Percentiles rank a stretch among this genome's conserved stretches.
These are phyloP conservation scores for Ypsolopha scabrella DNA, from an alignment of 2,888 invertebrate species.

Conservation along the genomic window DNA sequence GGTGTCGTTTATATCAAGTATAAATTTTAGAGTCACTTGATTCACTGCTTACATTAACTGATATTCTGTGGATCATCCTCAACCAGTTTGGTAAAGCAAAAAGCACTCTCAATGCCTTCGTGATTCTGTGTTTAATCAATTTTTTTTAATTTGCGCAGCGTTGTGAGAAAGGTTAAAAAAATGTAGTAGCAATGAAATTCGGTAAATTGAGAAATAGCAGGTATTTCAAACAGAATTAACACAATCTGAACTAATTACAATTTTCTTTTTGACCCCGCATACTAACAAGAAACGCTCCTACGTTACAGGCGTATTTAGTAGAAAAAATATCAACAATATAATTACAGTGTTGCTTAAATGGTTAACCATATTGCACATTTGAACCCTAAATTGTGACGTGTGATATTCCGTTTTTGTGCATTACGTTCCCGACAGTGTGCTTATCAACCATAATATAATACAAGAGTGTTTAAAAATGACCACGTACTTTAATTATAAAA, in stretches of 20 bases:
- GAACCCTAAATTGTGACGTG: not conserved
- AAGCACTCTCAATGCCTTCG: too few species aligned
- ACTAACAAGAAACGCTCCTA: not conserved
- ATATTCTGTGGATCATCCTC: too few species aligned
- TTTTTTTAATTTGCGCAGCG: too few species aligned
- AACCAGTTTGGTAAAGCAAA: too few species aligned
- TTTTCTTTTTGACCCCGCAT: not conserved
- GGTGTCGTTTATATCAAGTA: too few species aligned
- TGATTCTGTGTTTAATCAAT: too few species aligned
- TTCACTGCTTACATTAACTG: too few species aligned
- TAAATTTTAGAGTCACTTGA: too few species aligned
- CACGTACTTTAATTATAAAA: not conserved
- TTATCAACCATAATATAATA: not conserved
- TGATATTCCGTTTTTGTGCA: slow-evolving; percentile 1
- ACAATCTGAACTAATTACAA: not conserved
- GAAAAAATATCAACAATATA: slow-evolving; percentile 1
- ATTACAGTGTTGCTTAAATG: not conserved
- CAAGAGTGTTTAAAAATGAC: not conserved
- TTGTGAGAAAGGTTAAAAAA: too few species aligned
- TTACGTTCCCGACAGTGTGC: not conserved
- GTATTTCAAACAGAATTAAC: too few species aligned
- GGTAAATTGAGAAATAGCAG: not conserved
- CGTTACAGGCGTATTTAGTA: not conserved
- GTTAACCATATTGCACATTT: not conserved
- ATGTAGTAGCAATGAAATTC: not conserved